These are phyloP conservation scores for Grammomys surdaster DNA, from an alignment of 2,113 vertebrate genomes.

Conservation along the genomic window DNA sequence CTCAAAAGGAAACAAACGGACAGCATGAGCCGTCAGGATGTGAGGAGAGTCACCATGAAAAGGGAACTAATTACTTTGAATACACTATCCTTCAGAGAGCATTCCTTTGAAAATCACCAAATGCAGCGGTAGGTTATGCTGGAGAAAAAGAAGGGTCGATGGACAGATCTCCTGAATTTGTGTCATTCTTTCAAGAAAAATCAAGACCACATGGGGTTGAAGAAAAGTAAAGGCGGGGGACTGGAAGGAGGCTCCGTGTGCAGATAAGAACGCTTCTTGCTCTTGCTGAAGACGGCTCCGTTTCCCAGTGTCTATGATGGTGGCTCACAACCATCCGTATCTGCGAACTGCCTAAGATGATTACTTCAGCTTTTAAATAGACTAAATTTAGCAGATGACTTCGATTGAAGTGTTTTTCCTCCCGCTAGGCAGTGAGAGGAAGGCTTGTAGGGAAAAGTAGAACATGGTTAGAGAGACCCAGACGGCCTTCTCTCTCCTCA, in stretches of 20 bases:
- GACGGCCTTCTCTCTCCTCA: background rate
- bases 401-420: conserved; percentile 40
- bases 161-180: conserved; percentile 26
- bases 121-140: background rate
- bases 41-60: background rate
- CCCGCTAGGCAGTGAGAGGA: background rate
- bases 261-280: background rate
- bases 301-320: background rate
- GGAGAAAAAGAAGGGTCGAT: background rate
- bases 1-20: conserved; percentile 1
- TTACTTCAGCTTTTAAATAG: background rate
- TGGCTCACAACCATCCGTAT: background rate
- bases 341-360: background rate
- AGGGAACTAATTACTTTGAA: background rate
- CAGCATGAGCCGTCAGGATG: background rate
- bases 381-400: conserved; percentile 20
- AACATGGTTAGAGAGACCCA: background rate
- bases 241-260: too few species aligned
- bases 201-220: background rate
- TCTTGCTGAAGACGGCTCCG: background rate
- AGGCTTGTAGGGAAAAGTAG: background rate
- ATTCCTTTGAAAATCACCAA: background rate
- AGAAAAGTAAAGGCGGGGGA: background rate
- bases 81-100: background rate
- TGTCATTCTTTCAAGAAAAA: conserved; percentile 19